Conservation (phyloP, 2,113 vertebrate genomes). For the Vidua macroura region DNA sequence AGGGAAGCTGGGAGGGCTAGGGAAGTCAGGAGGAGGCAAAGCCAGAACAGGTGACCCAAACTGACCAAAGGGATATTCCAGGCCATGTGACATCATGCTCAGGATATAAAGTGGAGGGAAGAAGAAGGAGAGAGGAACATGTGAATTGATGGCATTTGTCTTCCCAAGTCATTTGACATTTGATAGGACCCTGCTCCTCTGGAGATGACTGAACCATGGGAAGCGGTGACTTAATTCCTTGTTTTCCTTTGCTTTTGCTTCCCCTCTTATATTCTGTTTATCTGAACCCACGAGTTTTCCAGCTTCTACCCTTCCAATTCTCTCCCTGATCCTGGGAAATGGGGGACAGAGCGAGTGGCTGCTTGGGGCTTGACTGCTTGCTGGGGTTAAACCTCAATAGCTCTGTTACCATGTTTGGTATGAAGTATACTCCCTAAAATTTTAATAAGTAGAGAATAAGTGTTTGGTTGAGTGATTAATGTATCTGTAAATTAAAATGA, state of each 20-base stretch:
- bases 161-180: background rate
- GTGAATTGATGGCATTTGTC: accelerated
- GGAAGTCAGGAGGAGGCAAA: background rate
- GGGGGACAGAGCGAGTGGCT: background rate
- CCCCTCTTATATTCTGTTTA: background rate
- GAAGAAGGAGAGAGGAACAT: background rate
- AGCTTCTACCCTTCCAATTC: background rate
- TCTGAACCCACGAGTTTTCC: background rate
- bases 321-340: background rate
- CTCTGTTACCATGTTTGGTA: background rate
- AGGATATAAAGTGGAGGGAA: background rate
- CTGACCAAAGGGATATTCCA: background rate
- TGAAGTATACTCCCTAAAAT: background rate
- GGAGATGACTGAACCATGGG: background rate
- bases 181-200: background rate
- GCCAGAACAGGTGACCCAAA: background rate
- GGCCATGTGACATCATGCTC: background rate
- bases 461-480: background rate
- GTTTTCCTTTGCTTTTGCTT: background rate
- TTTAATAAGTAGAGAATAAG: background rate
- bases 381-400: background rate
- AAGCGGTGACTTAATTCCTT: background rate
- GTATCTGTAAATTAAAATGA: background rate
- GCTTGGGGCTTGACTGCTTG: background rate
- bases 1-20: background rate